Base-by-base conservation (phyloP, 1,140 invertebrate genomes). In the Galleria mellonella region DNA sequence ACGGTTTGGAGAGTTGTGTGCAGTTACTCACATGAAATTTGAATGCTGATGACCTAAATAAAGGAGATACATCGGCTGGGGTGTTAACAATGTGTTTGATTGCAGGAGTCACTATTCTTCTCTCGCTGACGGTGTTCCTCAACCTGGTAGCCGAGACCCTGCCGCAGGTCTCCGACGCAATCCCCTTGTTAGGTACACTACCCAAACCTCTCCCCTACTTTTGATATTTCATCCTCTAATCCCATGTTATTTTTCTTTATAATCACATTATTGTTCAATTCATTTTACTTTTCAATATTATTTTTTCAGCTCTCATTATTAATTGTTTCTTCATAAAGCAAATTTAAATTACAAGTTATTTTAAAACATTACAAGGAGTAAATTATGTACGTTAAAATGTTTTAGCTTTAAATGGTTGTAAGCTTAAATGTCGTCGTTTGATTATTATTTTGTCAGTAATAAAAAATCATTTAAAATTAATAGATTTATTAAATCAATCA, bases 21-120 rank as follows among this genome's bases (percentile, higher is more conserved):
- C 8, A 13, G 11, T 31, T 31, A 8, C 30, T 10, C n/a, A 31
- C 9, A 31, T 3, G 10, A 9, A 31, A 31, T 23, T n/a, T 4
- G 30, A 2, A 31, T 3, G 30, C 9, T 2, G 10, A 3, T 31
- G 30, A 10, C 8, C 9, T n/a, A 2, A 31, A n/a, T 4, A 37
- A 1, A 29, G 38, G 40, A 37, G 7, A 44, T 27, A 6, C 17
- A 23, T 23, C 17, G 17, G 32, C 58, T 62, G 69, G 71, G 54
- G 42, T 59, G 72, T 68, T 79, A 83, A 83, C 69, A 54, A 47
- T 88, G 62, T 89, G 86, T 91, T 90, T 89, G 92, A 90, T 95
- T 95, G 89, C 94, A 98, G 97, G 97, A 90, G 97, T 99, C 89
- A 99, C 97, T 90, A 99, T 99, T 90, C 94, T 99, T 88, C 96